Percentiles rank a stretch among this genome's conserved stretches.
Evolutionary conservation across 2,113 vertebrate species (phyloP).

Genomic region (Colius striatus): DNA sequence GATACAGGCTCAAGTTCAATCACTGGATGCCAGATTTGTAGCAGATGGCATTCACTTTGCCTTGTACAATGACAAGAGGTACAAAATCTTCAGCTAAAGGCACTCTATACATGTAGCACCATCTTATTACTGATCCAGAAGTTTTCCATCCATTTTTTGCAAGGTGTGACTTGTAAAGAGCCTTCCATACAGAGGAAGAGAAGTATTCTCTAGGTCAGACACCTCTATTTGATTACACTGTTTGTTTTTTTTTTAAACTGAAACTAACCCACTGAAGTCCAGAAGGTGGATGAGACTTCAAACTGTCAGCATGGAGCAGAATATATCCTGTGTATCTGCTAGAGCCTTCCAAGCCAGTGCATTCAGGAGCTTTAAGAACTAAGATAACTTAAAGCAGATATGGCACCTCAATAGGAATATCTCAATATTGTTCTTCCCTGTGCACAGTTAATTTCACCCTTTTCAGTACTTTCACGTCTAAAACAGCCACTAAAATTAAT

Average conservation of each 20-base stretch:
- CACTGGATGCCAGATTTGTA: neutral
- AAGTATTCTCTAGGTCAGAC: neutral
- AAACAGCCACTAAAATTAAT: neutral
- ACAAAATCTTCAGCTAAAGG: neutral
- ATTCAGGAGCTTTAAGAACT: neutral
- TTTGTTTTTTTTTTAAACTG: rapidly evolving
- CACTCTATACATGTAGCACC: neutral
- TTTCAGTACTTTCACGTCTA: neutral
- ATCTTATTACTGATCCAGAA: neutral
- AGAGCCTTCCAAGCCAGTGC: neutral
- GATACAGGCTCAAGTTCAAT: neutral
- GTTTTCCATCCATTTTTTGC: neutral
- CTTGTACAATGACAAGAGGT: neutral
- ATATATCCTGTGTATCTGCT: neutral
- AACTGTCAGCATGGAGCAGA: neutral
- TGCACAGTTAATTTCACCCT: neutral
- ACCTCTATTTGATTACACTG: neutral
- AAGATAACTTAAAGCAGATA: neutral
- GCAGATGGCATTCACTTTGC: neutral
- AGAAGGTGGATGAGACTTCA: neutral
- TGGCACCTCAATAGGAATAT: neutral
- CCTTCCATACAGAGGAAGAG: neutral
- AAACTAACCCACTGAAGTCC: neutral
- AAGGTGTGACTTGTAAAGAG: neutral
- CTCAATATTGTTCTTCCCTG: neutral